Percentiles rank a stretch among this genome's conserved stretches.
Conservation (phyloP, 2,888 invertebrate genomes). For the Leptarthrus brevirostris region DNA sequence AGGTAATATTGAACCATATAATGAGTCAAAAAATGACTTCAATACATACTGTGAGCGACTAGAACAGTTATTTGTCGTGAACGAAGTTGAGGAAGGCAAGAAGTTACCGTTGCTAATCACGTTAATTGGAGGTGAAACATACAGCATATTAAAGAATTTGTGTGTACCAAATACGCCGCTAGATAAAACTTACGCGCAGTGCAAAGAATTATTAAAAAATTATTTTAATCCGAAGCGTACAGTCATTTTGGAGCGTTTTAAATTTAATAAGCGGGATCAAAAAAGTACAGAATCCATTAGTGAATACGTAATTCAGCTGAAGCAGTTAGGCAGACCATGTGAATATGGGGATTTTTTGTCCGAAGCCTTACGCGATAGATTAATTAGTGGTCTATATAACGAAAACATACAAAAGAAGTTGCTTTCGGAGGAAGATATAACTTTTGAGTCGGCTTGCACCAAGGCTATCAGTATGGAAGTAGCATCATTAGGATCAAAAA, state of each 20-base stretch:
- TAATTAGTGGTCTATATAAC: constrained; percentile 42
- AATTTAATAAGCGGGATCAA: constrained; percentile 44
- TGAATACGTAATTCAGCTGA: constrained; percentile 37
- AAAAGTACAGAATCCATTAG: constrained; percentile 30
- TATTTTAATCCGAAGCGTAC: neutral
- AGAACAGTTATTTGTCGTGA: neutral
- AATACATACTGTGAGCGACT: neutral
- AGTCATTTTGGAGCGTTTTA: neutral
- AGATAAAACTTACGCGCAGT: no score
- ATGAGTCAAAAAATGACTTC: neutral
- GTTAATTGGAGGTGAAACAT: constrained; percentile 35
- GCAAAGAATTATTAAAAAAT: no score
- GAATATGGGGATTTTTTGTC: neutral
- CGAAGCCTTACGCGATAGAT: constrained; percentile 44
- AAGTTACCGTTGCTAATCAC: neutral
- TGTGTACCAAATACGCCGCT: neutral
- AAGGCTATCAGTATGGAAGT: constrained; percentile 43
- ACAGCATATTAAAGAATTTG: constrained; percentile 45
- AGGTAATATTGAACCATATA: neutral
- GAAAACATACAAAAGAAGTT: constrained; percentile 45
- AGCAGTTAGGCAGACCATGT: constrained; percentile 46
- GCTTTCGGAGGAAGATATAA: constrained; percentile 42
- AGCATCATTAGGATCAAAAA: constrained; percentile 17
- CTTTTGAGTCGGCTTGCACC: constrained; percentile 37
- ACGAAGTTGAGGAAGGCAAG: neutral